Percentiles rank a stretch among this genome's conserved stretches.
phyloP scores from a whole-genome alignment of 2,797 vertebrate genomes.

The Coregonus sp. region DNA sequence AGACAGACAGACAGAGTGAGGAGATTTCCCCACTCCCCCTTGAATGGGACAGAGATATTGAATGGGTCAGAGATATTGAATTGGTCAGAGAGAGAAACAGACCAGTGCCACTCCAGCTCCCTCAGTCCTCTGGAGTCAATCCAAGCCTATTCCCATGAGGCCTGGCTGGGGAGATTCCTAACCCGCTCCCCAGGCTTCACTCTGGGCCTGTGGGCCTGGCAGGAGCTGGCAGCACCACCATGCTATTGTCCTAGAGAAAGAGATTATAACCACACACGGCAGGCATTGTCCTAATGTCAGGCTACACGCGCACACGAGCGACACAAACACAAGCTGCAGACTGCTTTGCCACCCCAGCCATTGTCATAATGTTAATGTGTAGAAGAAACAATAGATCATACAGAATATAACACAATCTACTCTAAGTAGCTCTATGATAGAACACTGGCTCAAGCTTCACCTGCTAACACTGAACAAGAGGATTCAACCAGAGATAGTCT shows the following conservation, averaged over 20 bases:
- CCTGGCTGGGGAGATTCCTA: conserved; percentile 69
- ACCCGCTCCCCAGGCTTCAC: conserved; percentile 63
- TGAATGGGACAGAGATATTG: too few relatives aligned
- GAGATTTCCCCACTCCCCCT: too few relatives aligned
- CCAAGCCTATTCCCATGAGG: conserved; percentile 65
- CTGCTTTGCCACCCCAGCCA: conserved; percentile 48
- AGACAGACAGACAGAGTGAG: too few relatives aligned
- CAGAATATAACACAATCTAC: conserved; percentile 11
- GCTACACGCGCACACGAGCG: neutral
- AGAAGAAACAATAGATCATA: conserved; percentile 35
- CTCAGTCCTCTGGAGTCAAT: conserved; percentile 65
- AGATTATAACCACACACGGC: conserved; percentile 69
- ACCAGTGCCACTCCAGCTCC: conserved; percentile 57
- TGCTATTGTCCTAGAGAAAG: conserved; percentile 60
- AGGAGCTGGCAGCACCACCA: conserved; percentile 61
- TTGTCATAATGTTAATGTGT: conserved; percentile 47
- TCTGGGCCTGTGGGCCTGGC: conserved; percentile 58
- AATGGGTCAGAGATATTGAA: too few relatives aligned
- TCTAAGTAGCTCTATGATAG: neutral
- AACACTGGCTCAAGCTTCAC: conserved; percentile 17
- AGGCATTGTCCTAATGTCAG: conserved; percentile 54
- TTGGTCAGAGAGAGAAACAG: neutral
- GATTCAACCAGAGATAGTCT: neutral
- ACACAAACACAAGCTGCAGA: conserved; percentile 20
- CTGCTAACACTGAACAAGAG: conserved; percentile 29